Percentiles rank a stretch among this genome's conserved stretches.
phyloP scores from a whole-genome alignment of 2,888 invertebrate species.

The Dioctria linearis region DNA sequence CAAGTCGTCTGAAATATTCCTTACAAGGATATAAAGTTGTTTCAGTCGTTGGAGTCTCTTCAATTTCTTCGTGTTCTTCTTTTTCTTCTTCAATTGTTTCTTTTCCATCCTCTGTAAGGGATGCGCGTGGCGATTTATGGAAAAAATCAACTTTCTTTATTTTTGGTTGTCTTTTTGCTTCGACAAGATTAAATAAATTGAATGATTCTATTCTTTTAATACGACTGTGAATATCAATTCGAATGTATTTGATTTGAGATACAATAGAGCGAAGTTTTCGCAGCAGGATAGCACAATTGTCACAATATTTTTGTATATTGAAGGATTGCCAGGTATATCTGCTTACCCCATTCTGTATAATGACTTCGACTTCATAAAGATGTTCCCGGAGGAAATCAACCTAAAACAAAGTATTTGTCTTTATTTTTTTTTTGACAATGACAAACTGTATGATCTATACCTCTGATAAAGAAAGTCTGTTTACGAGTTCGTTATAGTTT shows the following conservation, averaged over 20 bases:
- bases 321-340: conserved; percentile 91
- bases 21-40: conserved; percentile 61
- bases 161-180: conserved; percentile 45
- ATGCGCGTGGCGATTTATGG: background rate
- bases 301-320: conserved; percentile 82
- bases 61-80: background rate
- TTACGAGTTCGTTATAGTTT: conserved; percentile 78
- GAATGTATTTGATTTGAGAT: conserved; percentile 80
- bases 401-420: conserved; percentile 63
- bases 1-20: conserved; percentile 80
- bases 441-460: conserved; percentile 65
- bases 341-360: conserved; percentile 85
- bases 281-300: conserved; percentile 75
- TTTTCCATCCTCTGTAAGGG: background rate
- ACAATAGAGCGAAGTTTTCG: conserved; percentile 77
- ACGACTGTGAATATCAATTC: conserved; percentile 75
- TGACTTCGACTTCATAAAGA: conserved; percentile 80
- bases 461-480: conserved; percentile 81
- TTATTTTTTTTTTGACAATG: conserved; percentile 21
- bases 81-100: background rate
- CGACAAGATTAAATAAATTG: conserved; percentile 71
- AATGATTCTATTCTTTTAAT: conserved; percentile 74
- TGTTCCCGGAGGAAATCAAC: conserved; percentile 79
- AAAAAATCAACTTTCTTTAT: background rate
- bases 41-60: background rate